Evolutionary conservation across 64 coral and sea anemone genomes (phyloP), one percentile per base, ranked within the genome.

Genomic region (Dendrophyllia cribrosa): DNA sequence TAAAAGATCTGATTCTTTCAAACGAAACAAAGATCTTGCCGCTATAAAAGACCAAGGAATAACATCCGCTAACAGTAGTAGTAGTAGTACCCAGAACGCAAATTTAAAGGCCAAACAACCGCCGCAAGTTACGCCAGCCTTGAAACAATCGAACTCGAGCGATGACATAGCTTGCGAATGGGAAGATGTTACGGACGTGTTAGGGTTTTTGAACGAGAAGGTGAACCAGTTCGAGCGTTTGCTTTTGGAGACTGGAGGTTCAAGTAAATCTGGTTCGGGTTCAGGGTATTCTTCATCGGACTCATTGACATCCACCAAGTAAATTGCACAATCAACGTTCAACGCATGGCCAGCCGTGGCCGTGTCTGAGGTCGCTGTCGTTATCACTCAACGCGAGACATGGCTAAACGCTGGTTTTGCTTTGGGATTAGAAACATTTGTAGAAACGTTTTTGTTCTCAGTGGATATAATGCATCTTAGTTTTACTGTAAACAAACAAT

Each of bases 131-230:
- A 76, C 87, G 19, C 59, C 87, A 51, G 86, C 44, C 7, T 66
- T 89, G 8, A 89, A 89, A 75, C 87, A 89, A 47, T 21, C 86
- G 47, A 94, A 94, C 87, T 89, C 92, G 16, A 82, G 61, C 46
- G 95, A 96, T 50, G 91, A 96, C 25, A 87, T 88, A 62, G 59
- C 95, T 34, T 76, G 90, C 11, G 95, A 97, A 43, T 97, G 95
- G 95, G 95, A 97, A 43, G 95, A 97, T 66, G 92, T 97, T 15
- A 97, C 80, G 19, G 95, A 97, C 80, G 92, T 97, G 14, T 90
- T 97, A 26, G 95, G 95, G 3, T 97, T 94, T 91, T 86, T 97
- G 26, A 97, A 97, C 63, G 95, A 97, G 59, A 97, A 97, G 79
- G 95, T 97, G 24, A 97, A 97, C 58, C 95, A 97, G 19, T 97